These are phyloP conservation scores for Macrosteles quadrilineatus DNA, from an alignment of 1,140 invertebrate genomes.

Conservation along the genomic window DNA sequence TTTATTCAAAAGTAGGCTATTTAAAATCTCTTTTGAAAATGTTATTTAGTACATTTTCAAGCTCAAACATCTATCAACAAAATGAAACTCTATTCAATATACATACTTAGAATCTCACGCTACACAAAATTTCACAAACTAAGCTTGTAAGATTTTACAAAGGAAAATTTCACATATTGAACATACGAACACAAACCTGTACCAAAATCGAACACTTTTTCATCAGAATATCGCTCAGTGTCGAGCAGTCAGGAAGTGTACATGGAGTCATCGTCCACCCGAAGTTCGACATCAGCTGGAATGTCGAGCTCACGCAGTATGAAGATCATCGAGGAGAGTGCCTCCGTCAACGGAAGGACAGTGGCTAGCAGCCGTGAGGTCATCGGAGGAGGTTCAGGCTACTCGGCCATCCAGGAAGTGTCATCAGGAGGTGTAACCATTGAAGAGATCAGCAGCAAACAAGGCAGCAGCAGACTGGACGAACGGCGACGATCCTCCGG, in stretches of 20 bases:
- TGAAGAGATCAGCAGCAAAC: slow-evolving; percentile 19
- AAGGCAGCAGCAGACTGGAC: neutral
- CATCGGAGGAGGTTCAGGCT: slow-evolving; percentile 27
- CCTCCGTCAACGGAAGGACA: slow-evolving; percentile 31
- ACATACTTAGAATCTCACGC: no score
- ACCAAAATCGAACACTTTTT: no score
- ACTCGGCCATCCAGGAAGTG: slow-evolving; percentile 24
- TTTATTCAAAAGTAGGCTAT: no score
- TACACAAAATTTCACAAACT: no score
- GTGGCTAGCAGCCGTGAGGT: slow-evolving; percentile 28
- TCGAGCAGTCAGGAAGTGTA: slow-evolving; percentile 37
- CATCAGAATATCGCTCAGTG: slow-evolving; percentile 36
- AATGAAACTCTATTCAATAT: no score
- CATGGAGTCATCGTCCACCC: slow-evolving; percentile 32
- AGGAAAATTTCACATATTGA: no score
- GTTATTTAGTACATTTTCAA: no score
- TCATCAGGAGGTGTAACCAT: slow-evolving; percentile 18
- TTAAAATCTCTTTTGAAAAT: no score
- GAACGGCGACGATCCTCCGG: slow-evolving; percentile 40
- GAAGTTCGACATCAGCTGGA: slow-evolving; percentile 15
- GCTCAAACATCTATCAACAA: no score
- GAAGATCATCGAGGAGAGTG: slow-evolving; percentile 32
- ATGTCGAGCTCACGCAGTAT: slow-evolving; percentile 31
- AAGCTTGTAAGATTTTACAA: no score
- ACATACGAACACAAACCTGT: no score